Evolutionary conservation across 2,797 vertebrate genomes (phyloP).

Genomic region (Crenuchus spilurus): DNA sequence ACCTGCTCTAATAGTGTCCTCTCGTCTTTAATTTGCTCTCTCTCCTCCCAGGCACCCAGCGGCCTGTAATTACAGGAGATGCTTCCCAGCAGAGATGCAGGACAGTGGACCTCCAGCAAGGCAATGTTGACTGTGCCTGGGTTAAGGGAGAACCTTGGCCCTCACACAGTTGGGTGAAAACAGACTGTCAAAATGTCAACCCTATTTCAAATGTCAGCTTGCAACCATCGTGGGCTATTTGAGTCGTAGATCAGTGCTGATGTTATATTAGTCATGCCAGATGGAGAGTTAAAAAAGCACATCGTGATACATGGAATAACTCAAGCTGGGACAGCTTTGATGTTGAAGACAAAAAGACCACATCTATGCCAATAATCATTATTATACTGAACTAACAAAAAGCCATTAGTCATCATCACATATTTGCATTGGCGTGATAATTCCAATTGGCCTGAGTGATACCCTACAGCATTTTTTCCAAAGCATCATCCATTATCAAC

Average conservation of each 20-base stretch:
- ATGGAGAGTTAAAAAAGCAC: conserved; percentile 19
- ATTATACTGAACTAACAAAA: conserved; percentile 39
- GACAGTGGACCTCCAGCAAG: conserved; percentile 26
- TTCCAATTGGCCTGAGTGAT: conserved; percentile 51
- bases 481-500: conserved; percentile 58
- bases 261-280: conserved; percentile 21
- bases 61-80: conserved; percentile 51
- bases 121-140: conserved; percentile 13
- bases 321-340: conserved; percentile 27
- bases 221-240: neutral
- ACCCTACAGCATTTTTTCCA: conserved; percentile 45
- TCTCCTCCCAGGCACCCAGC: conserved; percentile 24
- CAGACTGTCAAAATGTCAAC: conserved; percentile 50
- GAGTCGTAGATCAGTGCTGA: neutral
- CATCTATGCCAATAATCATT: conserved; percentile 31
- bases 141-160: conserved; percentile 31
- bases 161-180: conserved; percentile 40
- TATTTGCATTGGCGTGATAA: conserved; percentile 50
- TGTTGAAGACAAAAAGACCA: conserved; percentile 26
- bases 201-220: conserved; percentile 38
- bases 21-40: conserved; percentile 51
- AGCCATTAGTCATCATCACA: conserved; percentile 52
- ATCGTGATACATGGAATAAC: neutral
- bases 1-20: conserved; percentile 51
- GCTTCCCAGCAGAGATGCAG: conserved; percentile 22